Conservation (phyloP, 2,888 invertebrate genomes). For the Oconnorella tubifera region DNA sequence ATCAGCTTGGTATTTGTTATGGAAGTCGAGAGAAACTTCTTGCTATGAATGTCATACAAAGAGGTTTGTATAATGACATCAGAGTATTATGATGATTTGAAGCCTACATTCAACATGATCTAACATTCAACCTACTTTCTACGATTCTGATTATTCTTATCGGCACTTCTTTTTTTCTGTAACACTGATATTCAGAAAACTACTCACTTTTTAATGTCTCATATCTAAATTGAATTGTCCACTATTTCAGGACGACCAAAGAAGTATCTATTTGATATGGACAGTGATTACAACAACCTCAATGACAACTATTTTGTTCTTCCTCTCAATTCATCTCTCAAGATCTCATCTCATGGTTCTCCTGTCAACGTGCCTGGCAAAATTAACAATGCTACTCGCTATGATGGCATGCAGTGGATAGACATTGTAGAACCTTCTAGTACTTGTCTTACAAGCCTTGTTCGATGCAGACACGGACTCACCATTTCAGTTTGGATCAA, state of each 20-base stretch:
- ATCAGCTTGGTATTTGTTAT: not conserved
- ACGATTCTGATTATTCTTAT: too few species aligned
- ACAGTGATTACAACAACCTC: not conserved
- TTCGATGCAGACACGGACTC: constrained; percentile 43
- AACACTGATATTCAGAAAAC: too few species aligned
- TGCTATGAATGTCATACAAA: not conserved
- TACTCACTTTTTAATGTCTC: not conserved
- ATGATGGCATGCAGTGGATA: constrained; percentile 42
- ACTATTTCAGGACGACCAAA: not conserved
- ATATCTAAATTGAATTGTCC: not conserved
- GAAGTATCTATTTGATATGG: not conserved
- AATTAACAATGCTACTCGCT: constrained; percentile 23
- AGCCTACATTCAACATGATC: too few species aligned
- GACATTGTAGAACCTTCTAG: constrained; percentile 18
- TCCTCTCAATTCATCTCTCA: not conserved
- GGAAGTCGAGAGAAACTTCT: not conserved
- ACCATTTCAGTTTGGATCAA: constrained; percentile 46
- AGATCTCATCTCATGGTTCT: constrained; percentile 28
- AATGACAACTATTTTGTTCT: not conserved
- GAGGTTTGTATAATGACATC: constrained; percentile 2
- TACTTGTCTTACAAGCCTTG: constrained; percentile 41
- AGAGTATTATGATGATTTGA: too few species aligned
- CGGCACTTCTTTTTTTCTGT: too few species aligned
- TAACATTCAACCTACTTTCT: too few species aligned
- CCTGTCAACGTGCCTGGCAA: constrained; percentile 25